Percentiles rank a stretch among this genome's conserved stretches.
Evolutionary conservation across 2,113 vertebrate genomes (phyloP).

Genomic region (Brachionichthys hirsutus): DNA sequence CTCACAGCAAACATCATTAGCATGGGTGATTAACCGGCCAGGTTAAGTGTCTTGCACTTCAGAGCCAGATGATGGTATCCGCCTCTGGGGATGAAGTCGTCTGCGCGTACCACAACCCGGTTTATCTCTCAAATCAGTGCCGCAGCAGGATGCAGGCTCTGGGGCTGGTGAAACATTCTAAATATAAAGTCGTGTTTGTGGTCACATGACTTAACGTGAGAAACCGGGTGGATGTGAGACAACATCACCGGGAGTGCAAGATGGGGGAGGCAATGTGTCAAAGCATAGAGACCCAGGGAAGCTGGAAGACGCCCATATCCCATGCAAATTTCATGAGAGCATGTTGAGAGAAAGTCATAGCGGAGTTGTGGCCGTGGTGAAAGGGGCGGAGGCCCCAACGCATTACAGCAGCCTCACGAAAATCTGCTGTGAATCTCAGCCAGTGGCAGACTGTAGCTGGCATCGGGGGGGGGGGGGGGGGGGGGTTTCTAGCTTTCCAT

Average conservation of each 20-base stretch:
- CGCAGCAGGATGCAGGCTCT: slow-evolving; percentile 13
- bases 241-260: slow-evolving; percentile 13
- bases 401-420: slow-evolving; percentile 64
- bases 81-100: slow-evolving; percentile 40
- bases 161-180: slow-evolving; percentile 28
- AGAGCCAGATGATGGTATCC: slow-evolving; percentile 34
- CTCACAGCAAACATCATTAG: slow-evolving; percentile 66
- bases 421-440: slow-evolving; percentile 62
- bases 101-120: not conserved
- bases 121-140: slow-evolving; percentile 31
- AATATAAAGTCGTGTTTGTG: slow-evolving; percentile 26
- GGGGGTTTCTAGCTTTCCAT: slow-evolving; percentile 27
- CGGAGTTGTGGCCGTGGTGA: slow-evolving; percentile 23
- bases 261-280: slow-evolving; percentile 28
- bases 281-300: slow-evolving; percentile 14
- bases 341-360: slow-evolving; percentile 18
- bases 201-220: slow-evolving; percentile 21
- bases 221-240: slow-evolving; percentile 22
- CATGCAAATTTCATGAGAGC: slow-evolving; percentile 47
- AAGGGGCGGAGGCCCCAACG: slow-evolving; percentile 19
- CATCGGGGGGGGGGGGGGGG: too few species aligned
- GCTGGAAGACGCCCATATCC: slow-evolving; percentile 35
- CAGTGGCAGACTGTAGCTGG: slow-evolving; percentile 31
- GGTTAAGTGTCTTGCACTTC: slow-evolving; percentile 67
- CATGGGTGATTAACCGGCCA: slow-evolving; percentile 69